Base-by-base conservation (phyloP, 2,797 vertebrate species). In the Channallabes apus region DNA sequence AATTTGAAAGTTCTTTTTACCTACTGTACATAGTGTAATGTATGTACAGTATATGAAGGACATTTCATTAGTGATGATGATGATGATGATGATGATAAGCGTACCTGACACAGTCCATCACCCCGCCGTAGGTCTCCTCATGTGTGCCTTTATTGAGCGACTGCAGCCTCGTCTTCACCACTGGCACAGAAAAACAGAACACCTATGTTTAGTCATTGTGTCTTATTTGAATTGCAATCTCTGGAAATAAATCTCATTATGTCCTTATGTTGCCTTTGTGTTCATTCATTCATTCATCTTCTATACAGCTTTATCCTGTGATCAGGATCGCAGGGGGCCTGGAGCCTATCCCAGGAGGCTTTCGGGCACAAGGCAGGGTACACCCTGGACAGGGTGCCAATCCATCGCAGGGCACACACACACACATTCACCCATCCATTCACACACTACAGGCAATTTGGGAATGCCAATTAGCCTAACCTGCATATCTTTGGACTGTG, bases 81-180 rank as follows among this genome's bases (percentile, higher is more conserved):
- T 27, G 17, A 12, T 22, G 29, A 56, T 51, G 20, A 27, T 71
- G 14, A 87, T 68, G 51, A 12, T 69, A 58, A 80, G 68, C 22
- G 15, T 92, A 96, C 96, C 95, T 95, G 88, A 94, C 86, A 82
- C 96, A 96, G 90, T 97, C 96, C 81, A 94, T 89, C n/a, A 96
- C 94, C 22, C 96, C 96, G n/a, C 84, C 94, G 90, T 96, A 97
- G 0, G 91, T 93, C 86, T 97, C 96, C 86, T 97, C 96, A n/a
- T 95, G 95, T 32, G 94, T 90, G 86, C 95, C 96, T 89, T 95
- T 96, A 85, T 89, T 94, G 73, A 97, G 91, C 0, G 94, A 97
- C 82, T 97, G 96, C 20, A 97, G 91, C 80, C 96, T 94, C 5
- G 96, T 97, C 90, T 97, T 97, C 67, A 97, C 93, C 87, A 97